Base-by-base conservation (phyloP, 2,797 vertebrate genomes). In the Coreius guichenoti region DNA sequence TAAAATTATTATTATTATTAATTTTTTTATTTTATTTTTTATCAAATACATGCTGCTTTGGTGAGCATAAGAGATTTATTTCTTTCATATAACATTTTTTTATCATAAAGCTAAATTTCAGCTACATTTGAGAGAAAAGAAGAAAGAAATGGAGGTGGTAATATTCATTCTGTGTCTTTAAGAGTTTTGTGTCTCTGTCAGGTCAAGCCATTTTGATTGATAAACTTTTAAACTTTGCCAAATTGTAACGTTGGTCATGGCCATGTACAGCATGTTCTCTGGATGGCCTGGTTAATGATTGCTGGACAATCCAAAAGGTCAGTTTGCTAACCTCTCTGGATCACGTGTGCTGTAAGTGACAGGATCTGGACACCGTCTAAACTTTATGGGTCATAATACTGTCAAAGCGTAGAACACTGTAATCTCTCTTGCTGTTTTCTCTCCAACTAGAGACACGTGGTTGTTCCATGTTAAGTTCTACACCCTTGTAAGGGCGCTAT, bases 271-370 rank as follows among this genome's bases (percentile, higher is more conserved):
- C 1, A 54, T 73, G 87, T 84, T 67, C 78, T 39, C 63, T 56
- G 39, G 16, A 17, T 58, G 82, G 36, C 75, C 82, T 83, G 56
- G 75, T 80, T 87, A 83, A 89, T 89, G 75, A 85, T 86, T 61
- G 73, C 21, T 36, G 26, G 74, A 58, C 70, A 51, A 61, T 70
- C 74, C 76, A 70, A 51, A 80, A 58, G 82, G 29, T 82, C 81
- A 86, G 82, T 89, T 87, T 86, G 61, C 73, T 67, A 80, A 83
- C 58, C 26, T 79, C 56, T 85, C 43, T 75, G 39, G 23, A 83
- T 65, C 72, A 73, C 16, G 23, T 78, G 65, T 65, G 65, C 12
- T 56, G 26, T 11, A 16, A 51, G 43, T 69, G 51, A 43, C 80
- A 49, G 8, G 1, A 49, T 29, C 43, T 78, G 63, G 54, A 86